Evolutionary conservation across 2,888 invertebrate species (phyloP), one percentile per base, ranked within the genome.

Genomic region (Leucoma salicis): DNA sequence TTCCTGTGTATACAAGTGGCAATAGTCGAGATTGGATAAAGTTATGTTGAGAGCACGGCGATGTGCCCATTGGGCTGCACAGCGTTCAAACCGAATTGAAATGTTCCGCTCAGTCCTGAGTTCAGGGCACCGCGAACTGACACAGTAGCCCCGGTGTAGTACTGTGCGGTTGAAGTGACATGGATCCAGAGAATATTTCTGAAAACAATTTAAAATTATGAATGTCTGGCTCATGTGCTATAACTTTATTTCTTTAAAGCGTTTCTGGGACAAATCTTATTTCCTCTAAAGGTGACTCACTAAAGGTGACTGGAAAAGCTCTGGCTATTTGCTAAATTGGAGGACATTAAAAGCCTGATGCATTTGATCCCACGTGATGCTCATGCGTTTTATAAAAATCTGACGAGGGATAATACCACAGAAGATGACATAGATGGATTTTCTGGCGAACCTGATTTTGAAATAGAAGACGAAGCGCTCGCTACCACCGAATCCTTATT

Each of bases 351-450:
- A 21, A 21, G 21, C 21, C 21, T 21, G 6, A 8, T 21, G 34
- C 42, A 45, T 31, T 38, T 42, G 7, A 46, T 46, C 14, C 42
- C 45, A 11, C 14, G 34, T 14, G 49, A 49, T 37, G 36, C 48
- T 32, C 39, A 41, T 3, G 24, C 24, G 10, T 49, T 41, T 24
- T 41, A 41, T 11, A 36, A 36, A 32, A 28, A 36, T 18, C 32
- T 42, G 4, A 36, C 27, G 12, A 36, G 42, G 3, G 42, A 42
- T n/a, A 16, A 11, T 18, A 36, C 25, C 32, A 11, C 8, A 15
- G 15, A 27, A 35, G 35, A 35, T 8, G 27, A 35, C 11, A 12
- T 15, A 4, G 35, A 35, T 14, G 35, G 18, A 25, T 14, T 21
- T 21, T 6, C 7, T 21, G 21, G 7, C 8, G 21, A 21, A 21